Conservation (phyloP, 1,140 invertebrate species). For the Galendromus occidentalis region DNA sequence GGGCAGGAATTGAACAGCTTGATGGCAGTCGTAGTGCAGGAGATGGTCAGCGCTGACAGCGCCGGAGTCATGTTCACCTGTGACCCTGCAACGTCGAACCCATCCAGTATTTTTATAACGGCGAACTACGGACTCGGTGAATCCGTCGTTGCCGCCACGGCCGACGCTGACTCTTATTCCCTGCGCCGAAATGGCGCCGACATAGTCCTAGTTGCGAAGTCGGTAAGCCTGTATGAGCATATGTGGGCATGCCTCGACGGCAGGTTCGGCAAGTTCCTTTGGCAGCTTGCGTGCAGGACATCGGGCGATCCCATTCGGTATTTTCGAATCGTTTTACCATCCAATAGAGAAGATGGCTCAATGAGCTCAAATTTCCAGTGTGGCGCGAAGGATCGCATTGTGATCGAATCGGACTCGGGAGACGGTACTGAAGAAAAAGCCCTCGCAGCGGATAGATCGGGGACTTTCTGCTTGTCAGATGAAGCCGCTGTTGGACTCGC, state of each 20-base stretch:
- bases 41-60: slow-evolving; percentile 43
- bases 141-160: slow-evolving; percentile 49
- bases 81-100: slow-evolving; percentile 46
- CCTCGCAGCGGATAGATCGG: not conserved
- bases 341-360: not conserved
- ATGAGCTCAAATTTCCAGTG: not conserved
- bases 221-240: no score
- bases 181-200: not conserved
- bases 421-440: not conserved
- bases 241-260: no score
- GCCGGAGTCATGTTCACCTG: slow-evolving; percentile 59
- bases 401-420: not conserved
- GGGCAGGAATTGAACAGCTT: slow-evolving; percentile 40
- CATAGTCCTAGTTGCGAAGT: no score
- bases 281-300: not conserved
- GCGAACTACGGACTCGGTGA: slow-evolving; percentile 61
- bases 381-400: not conserved
- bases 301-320: not conserved
- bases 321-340: not conserved
- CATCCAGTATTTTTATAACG: slow-evolving; percentile 43
- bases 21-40: slow-evolving; percentile 63
- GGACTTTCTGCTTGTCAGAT: not conserved
- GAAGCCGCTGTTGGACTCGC: not conserved
- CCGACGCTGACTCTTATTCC: slow-evolving; percentile 42
- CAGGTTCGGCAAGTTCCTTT: no score